Evolutionary conservation across 2,888 invertebrate genomes (phyloP).

Genomic region (Hermaeophaga mercurialis): DNA sequence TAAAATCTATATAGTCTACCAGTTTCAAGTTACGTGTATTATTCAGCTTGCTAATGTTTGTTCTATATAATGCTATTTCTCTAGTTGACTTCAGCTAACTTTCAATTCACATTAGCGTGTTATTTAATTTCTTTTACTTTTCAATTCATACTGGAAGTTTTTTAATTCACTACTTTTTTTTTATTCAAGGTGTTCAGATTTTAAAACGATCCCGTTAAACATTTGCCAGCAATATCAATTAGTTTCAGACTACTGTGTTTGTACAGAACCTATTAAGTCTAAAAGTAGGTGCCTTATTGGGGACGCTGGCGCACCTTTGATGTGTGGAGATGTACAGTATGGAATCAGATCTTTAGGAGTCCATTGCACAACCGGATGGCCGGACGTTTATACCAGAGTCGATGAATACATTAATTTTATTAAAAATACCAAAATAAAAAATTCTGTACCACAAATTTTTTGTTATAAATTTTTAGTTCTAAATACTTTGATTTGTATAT

Average conservation of each 20-base stretch:
- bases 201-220: background rate
- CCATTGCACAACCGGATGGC: background rate
- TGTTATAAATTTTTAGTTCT: background rate
- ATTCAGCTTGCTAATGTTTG: too few species aligned
- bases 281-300: background rate
- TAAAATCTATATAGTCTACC: too few species aligned
- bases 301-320: constrained; percentile 2
- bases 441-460: background rate
- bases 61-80: too few species aligned
- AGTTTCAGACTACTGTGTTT: background rate
- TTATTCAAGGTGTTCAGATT: background rate
- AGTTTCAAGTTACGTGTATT: too few species aligned
- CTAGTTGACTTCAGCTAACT: too few species aligned
- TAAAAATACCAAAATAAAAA: background rate
- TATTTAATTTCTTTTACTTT: too few species aligned
- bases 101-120: too few species aligned
- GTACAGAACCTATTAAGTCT: background rate
- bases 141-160: too few species aligned
- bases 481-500: too few species aligned
- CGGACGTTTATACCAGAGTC: constrained; percentile 8
- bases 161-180: background rate
- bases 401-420: constrained; percentile 1
- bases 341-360: background rate
- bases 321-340: background rate
- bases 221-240: background rate